Evolutionary conservation across 2,113 vertebrate genomes (phyloP).

Genomic region (Anhinga anhinga): DNA sequence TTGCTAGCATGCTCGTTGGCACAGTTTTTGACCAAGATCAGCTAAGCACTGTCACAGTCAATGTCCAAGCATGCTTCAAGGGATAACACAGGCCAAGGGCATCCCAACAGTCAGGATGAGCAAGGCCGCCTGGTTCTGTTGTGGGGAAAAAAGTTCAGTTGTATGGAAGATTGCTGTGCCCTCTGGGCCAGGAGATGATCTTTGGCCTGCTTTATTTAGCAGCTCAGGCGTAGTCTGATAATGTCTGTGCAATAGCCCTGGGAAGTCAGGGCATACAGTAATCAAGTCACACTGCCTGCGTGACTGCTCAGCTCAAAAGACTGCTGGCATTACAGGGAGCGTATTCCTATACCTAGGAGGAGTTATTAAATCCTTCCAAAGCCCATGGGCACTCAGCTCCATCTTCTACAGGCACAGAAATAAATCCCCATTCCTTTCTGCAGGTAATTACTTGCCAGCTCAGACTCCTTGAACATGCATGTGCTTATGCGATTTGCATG

Average conservation of each 20-base stretch:
- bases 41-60: background rate
- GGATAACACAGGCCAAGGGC: background rate
- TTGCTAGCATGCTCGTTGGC: background rate
- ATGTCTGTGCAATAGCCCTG: background rate
- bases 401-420: background rate
- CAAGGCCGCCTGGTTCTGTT: background rate
- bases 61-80: background rate
- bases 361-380: slow-evolving; percentile 23
- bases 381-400: background rate
- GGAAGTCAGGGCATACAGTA: background rate
- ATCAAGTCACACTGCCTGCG: background rate
- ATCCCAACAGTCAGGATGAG: background rate
- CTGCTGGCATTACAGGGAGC: background rate
- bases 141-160: background rate
- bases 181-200: background rate
- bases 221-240: background rate
- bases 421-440: background rate
- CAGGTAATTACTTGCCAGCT: background rate
- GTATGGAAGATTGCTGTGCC: background rate
- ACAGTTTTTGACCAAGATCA: background rate
- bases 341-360: background rate
- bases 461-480: background rate
- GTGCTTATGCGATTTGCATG: background rate
- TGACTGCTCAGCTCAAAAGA: background rate
- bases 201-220: background rate